Conservation (phyloP, 2,113 vertebrate species). For the Nettapus auritus region DNA sequence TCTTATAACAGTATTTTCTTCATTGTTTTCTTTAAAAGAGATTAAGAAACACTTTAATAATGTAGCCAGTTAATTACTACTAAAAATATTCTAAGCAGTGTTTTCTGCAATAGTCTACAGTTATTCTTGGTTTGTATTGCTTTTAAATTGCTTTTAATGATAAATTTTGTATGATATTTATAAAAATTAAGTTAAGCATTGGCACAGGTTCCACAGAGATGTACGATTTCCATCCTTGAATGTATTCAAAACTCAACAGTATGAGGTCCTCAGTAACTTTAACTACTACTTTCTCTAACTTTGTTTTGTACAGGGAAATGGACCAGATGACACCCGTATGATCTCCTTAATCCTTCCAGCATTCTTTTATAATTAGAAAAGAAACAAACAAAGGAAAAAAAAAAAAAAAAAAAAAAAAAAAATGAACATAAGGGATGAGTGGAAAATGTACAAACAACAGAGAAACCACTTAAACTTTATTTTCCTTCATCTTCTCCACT, state of each 20-base stretch:
- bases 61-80: neutral
- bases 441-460: neutral
- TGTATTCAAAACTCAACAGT: neutral
- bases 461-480: neutral
- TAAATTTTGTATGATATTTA: neutral
- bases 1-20: neutral
- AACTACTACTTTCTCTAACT: neutral
- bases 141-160: neutral
- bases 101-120: neutral
- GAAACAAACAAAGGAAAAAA: neutral
- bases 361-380: neutral
- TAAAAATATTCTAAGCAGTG: neutral
- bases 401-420: neutral
- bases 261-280: neutral
- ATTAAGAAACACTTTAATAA: neutral
- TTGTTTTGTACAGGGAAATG: neutral
- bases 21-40: neutral
- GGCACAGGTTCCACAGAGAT: neutral
- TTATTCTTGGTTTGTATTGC: too few relatives aligned
- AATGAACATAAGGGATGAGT: rapidly evolving
- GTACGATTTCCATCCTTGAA: neutral
- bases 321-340: neutral
- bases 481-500: neutral
- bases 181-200: neutral
- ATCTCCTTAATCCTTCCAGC: neutral